Conservation (phyloP, 23 tunicate genomes). For the Diplosoma virens region DNA sequence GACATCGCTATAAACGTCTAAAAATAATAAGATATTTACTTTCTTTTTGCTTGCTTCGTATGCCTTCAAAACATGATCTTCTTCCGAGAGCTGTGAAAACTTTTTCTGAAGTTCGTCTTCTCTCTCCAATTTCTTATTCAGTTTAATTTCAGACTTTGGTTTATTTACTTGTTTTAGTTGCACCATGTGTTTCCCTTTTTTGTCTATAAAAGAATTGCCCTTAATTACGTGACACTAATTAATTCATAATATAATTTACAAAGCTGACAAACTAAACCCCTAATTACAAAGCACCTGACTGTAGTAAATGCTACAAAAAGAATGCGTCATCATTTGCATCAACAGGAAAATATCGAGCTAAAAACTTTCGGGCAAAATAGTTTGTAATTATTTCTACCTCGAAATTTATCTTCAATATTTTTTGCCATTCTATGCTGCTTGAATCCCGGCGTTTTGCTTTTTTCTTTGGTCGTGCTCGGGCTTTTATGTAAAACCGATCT, state of each 20-base stretch:
- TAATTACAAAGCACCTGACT: too few species aligned
- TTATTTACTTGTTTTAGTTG: constrained; percentile 59
- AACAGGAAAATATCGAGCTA: too few species aligned
- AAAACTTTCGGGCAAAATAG: too few species aligned
- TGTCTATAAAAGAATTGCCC: constrained; percentile 52
- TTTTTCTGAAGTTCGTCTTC: constrained; percentile 71
- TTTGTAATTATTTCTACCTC: too few species aligned
- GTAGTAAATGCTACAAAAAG: too few species aligned
- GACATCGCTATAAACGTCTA: too few species aligned
- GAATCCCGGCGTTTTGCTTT: constrained; percentile 37
- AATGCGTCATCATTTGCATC: too few species aligned
- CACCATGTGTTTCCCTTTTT: constrained; percentile 83
- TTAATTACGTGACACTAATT: too few species aligned
- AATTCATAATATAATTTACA: too few species aligned
- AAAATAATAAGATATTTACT: constrained; percentile 11
- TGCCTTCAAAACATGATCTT: constrained; percentile 68
- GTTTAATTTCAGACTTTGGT: constrained; percentile 64
- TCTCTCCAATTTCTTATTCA: constrained; percentile 46
- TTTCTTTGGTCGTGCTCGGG: not conserved
- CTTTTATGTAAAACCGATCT: constrained; percentile 74
- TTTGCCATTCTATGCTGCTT: constrained; percentile 64
- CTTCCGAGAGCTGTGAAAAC: constrained; percentile 76
- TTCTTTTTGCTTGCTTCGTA: constrained; percentile 56
- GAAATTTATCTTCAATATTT: constrained; percentile 63
- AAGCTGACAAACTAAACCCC: too few species aligned